A percentile compares a stretch with the other conserved stretches of the same genome.
phyloP scores from a whole-genome alignment of 2,888 invertebrate species.

The Gortyna flavago region DNA sequence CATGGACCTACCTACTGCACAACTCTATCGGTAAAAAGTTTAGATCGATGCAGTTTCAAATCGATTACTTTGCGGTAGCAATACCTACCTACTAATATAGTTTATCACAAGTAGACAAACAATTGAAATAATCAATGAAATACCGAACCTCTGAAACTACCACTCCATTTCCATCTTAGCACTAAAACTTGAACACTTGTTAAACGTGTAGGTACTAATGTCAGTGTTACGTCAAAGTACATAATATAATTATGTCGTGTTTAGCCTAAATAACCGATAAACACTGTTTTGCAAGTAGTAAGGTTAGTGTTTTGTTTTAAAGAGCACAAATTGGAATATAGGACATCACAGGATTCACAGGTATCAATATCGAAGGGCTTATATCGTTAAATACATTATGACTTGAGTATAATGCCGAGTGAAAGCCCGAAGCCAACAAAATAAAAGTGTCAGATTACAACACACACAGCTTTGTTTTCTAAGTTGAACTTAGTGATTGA shows the following conservation, averaged over 20 bases:
- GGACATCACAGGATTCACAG: neutral
- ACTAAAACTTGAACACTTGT: too few relatives aligned
- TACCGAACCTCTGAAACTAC: too few relatives aligned
- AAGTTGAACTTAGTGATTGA: constrained; percentile 48
- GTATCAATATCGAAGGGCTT: constrained; percentile 49
- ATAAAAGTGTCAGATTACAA: constrained; percentile 64
- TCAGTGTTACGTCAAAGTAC: too few relatives aligned
- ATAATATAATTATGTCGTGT: too few relatives aligned
- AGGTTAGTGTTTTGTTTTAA: constrained; percentile 1
- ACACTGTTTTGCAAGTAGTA: too few relatives aligned
- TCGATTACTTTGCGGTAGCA: constrained; percentile 45
- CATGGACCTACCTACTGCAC: constrained; percentile 17
- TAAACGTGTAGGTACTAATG: too few relatives aligned
- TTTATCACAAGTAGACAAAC: constrained; percentile 2
- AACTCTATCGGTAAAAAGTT: constrained; percentile 47
- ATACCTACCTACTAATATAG: constrained; percentile 21
- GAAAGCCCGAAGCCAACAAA: constrained; percentile 67
- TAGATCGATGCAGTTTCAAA: constrained; percentile 46
- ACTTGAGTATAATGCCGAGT: constrained; percentile 46
- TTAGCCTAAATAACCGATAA: too few relatives aligned
- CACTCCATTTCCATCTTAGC: too few relatives aligned
- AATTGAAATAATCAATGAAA: neutral
- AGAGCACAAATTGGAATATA: constrained; percentile 22
- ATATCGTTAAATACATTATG: constrained; percentile 61
- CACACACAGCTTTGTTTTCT: constrained; percentile 60